Base-by-base conservation (phyloP, 2,888 invertebrate species). In the Mimas tiliae region DNA sequence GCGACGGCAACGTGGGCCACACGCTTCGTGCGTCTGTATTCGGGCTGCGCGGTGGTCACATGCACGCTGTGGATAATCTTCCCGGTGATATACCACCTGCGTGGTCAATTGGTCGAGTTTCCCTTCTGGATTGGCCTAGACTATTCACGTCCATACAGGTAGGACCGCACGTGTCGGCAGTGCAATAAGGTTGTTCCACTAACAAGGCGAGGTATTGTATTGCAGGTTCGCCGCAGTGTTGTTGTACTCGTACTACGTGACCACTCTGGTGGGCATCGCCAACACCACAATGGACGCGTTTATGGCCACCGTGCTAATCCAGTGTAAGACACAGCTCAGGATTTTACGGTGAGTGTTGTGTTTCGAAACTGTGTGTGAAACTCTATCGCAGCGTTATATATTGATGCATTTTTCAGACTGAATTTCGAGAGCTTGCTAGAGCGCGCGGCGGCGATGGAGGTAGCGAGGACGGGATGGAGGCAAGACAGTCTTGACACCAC, bases 281-380 rank as follows among this genome's bases (percentile, higher is more conserved):
- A 93, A 93, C 74, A 93, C 93, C 27, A 91, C 91, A 6, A 91
- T 90, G 91, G 93, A 93, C 65, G 92, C 91, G 0, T 90, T 93
- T 71, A 83, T 93, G 65, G 91, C 86, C 1, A 87, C 91, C n/a
- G 71, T 92, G 9, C 80, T 93, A 27, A 79, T 79, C 67, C 91
- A 90, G 72, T 89, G 87, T 74, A 83, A 86, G 69, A 86, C 87
- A 11, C 91, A 93, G 65, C 76, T 93, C 1, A 79, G 70, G 4
- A 89, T 92, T 19, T 70, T 92, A 27, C 80, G 90, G 93, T 89
- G 7, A 64, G 72, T 67, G 6, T 6, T 4, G 0, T 14, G 7
- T n/a, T 33, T 8, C n/a, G 27, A 33, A 11, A 34, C 27, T 27
- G 48, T 16, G 34, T 12, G 16, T 63, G 19, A 38, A 9, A 6